Conservation (phyloP, 1,140 invertebrate species). For the Pectinophora gossypiella region DNA sequence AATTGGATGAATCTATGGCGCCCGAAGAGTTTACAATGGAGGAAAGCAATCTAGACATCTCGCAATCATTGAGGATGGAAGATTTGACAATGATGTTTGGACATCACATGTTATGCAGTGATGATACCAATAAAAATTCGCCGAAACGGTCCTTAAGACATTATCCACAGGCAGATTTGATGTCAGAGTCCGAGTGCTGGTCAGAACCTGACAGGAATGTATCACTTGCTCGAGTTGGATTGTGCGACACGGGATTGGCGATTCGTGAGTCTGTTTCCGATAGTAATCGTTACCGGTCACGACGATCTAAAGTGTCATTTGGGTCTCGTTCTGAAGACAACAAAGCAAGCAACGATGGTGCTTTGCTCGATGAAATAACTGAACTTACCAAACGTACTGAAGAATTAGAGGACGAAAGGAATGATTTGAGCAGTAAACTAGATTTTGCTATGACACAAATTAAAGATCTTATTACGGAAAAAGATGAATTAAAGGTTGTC, state of each 20-base stretch:
- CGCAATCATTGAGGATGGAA: constrained; percentile 63
- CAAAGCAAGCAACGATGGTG: constrained; percentile 38
- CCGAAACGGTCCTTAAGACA: constrained; percentile 31
- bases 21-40: constrained; percentile 65
- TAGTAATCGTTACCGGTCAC: constrained; percentile 30
- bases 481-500: constrained; percentile 36
- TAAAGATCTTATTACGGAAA: constrained; percentile 44
- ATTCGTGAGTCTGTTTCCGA: constrained; percentile 42
- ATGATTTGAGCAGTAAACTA: constrained; percentile 43
- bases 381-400: constrained; percentile 36
- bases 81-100: constrained; percentile 70
- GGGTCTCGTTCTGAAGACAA: constrained; percentile 59
- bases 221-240: constrained; percentile 85
- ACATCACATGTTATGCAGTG: constrained; percentile 55
- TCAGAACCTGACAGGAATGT: constrained; percentile 89
- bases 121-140: constrained; percentile 28
- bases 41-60: constrained; percentile 60
- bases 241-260: constrained; percentile 67
- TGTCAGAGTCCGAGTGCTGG: constrained; percentile 88
- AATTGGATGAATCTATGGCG: constrained; percentile 65
- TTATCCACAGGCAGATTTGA: constrained; percentile 63
- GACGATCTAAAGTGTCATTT: constrained; percentile 48
- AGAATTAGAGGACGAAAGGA: constrained; percentile 45
- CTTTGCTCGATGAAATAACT: constrained; percentile 42
- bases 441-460: constrained; percentile 44